phyloP scores from a whole-genome alignment of 2,888 invertebrate genomes.

The Lingula anatina region DNA sequence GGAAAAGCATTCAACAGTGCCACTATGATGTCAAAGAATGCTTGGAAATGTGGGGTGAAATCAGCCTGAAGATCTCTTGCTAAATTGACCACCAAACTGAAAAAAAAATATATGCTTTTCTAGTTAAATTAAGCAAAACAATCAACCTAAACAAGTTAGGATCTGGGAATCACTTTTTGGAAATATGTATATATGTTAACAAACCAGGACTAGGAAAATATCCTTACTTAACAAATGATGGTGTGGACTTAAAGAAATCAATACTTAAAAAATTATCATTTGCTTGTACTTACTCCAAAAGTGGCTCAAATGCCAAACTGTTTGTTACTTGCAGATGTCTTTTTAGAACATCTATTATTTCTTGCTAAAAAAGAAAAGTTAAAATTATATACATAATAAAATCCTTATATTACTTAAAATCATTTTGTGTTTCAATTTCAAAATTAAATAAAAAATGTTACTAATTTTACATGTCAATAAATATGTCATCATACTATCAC shows the following conservation, averaged over 20 bases:
- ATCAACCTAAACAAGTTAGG: too few species aligned
- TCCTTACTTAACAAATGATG: too few species aligned
- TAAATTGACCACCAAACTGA: slow-evolving; percentile 74
- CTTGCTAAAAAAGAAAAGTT: slow-evolving; percentile 60
- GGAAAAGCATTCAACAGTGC: slow-evolving; percentile 65
- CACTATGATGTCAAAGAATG: slow-evolving; percentile 69
- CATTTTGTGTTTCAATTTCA: too few species aligned
- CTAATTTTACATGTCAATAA: too few species aligned
- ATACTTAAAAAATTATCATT: too few species aligned
- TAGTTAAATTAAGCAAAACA: too few species aligned
- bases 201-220: not conserved
- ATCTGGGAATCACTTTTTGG: too few species aligned
- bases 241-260: too few species aligned
- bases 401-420: too few species aligned
- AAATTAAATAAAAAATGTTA: too few species aligned
- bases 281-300: slow-evolving; percentile 71
- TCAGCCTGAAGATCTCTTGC: slow-evolving; percentile 84
- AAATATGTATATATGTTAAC: not conserved
- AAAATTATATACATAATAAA: too few species aligned
- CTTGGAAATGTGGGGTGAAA: slow-evolving; percentile 79
- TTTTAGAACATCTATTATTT: slow-evolving; percentile 66
- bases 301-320: slow-evolving; percentile 70
- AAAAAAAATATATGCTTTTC: slow-evolving; percentile 44
- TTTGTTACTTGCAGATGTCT: slow-evolving; percentile 70
- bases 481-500: too few species aligned